Percentiles rank a stretch among this genome's conserved stretches.
Evolutionary conservation across 2,113 vertebrate species (phyloP).

Genomic region (Sialia sialis): DNA sequence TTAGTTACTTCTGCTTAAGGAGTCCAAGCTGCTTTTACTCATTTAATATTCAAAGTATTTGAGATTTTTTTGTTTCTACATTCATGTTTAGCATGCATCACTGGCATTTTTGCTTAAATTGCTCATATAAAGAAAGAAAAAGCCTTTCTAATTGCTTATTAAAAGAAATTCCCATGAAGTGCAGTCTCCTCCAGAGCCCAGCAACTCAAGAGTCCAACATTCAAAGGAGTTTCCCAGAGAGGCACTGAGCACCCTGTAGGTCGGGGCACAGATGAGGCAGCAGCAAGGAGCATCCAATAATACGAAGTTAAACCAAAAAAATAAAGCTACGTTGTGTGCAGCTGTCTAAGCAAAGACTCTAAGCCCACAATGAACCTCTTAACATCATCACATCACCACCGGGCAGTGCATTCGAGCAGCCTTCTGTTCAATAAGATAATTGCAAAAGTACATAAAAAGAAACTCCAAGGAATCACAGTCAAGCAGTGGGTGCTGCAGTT

Average conservation of each 20-base stretch:
- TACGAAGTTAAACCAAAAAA: background rate
- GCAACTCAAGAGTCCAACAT: background rate
- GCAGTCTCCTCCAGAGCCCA: background rate
- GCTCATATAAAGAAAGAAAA: background rate
- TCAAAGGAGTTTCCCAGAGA: background rate
- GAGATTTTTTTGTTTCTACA: background rate
- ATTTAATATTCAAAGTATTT: conserved; percentile 22
- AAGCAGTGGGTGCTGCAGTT: background rate
- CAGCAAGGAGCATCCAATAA: background rate
- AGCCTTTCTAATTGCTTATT: background rate
- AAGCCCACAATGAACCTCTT: background rate
- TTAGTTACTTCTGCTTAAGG: background rate
- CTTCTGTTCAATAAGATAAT: background rate
- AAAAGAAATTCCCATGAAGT: background rate
- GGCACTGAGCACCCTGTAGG: background rate
- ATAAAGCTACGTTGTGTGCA: background rate
- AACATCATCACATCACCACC: background rate
- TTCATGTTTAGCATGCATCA: background rate
- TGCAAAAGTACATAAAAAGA: background rate
- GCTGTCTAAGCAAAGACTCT: background rate
- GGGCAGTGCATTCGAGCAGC: background rate
- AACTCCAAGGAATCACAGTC: background rate
- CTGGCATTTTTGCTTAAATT: background rate
- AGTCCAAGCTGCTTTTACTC: background rate
- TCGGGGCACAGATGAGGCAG: background rate